A percentile compares a stretch with the other conserved stretches of the same genome.
Evolutionary conservation across 2,113 vertebrate genomes (phyloP).

Genomic region (Notarius quadriscutis): DNA sequence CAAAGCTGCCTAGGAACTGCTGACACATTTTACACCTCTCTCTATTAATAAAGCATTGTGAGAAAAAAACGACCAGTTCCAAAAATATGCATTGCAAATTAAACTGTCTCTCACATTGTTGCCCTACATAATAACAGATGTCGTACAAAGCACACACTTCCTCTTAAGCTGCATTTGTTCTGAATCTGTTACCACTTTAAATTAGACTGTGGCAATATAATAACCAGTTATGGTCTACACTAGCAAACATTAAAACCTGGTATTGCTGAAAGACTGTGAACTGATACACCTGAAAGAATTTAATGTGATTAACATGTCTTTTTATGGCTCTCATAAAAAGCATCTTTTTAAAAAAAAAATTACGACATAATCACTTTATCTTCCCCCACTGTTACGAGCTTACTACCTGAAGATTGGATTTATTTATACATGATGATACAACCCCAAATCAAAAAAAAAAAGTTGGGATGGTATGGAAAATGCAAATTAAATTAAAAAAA

Average conservation of each 20-base stretch:
- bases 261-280: neutral
- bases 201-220: conserved; percentile 10
- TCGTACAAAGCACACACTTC: neutral
- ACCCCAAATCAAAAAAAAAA: too few relatives aligned
- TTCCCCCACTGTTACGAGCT: neutral
- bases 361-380: neutral
- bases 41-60: conserved; percentile 16
- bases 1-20: neutral
- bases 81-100: conserved; percentile 39
- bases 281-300: neutral
- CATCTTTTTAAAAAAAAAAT: neutral
- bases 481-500: too few relatives aligned
- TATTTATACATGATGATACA: neutral
- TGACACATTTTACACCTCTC: conserved; percentile 3
- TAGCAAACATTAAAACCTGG: neutral
- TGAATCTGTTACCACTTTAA: conserved; percentile 7
- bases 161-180: neutral
- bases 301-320: neutral
- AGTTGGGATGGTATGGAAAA: too few relatives aligned
- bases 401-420: neutral
- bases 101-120: conserved; percentile 31
- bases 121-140: conserved; percentile 23
- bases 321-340: neutral
- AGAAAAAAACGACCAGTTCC: conserved; percentile 5
- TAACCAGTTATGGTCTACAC: neutral